These are phyloP conservation scores for Pempheris klunzingeri DNA, from an alignment of 2,797 vertebrate species.

Conservation along the genomic window DNA sequence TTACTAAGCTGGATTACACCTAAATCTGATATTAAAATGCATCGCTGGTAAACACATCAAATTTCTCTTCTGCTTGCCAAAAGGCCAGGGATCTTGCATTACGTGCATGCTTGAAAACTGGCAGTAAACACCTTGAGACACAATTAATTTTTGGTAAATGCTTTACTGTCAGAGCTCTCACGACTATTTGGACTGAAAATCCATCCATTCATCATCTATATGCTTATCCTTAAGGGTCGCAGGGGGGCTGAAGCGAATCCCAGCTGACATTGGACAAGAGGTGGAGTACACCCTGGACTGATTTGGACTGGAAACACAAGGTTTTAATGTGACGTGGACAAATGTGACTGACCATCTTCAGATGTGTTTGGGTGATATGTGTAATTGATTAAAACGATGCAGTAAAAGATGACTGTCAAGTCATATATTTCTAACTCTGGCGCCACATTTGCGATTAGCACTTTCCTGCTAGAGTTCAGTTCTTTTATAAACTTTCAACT, in stretches of 20 bases:
- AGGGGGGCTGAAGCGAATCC: too few relatives aligned
- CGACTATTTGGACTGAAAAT: too few relatives aligned
- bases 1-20: constrained; percentile 69
- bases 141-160: not conserved
- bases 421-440: not conserved
- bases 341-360: not conserved
- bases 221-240: too few relatives aligned
- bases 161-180: not conserved
- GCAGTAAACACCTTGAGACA: constrained; percentile 19
- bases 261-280: too few relatives aligned
- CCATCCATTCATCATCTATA: too few relatives aligned
- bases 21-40: constrained; percentile 72
- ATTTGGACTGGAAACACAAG: not conserved
- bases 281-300: too few relatives aligned
- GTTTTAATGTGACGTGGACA: not conserved
- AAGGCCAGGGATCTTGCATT: constrained; percentile 20
- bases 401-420: not conserved
- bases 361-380: not conserved
- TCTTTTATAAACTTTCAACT: not conserved
- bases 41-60: constrained; percentile 41
- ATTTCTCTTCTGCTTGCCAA: constrained; percentile 36
- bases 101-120: constrained; percentile 30
- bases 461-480: not conserved
- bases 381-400: too few relatives aligned
- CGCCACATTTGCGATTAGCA: too few relatives aligned